Percentiles rank a stretch among this genome's conserved stretches.
phyloP scores from a whole-genome alignment of 2,797 vertebrate genomes.

The Molossus molossus region DNA sequence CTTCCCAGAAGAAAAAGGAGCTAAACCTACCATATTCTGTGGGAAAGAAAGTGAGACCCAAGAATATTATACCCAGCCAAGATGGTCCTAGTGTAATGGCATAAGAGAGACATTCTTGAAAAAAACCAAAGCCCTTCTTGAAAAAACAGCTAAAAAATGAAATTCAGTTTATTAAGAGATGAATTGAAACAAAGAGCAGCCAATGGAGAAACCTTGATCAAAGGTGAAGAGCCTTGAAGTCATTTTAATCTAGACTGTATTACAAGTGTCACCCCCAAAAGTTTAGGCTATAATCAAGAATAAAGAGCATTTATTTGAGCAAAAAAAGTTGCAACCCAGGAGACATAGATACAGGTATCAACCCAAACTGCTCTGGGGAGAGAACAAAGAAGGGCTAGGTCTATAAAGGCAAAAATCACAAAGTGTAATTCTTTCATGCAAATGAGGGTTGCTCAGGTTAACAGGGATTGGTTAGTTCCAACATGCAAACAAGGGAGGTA shows the following conservation, averaged over 20 bases:
- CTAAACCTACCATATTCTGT: neutral
- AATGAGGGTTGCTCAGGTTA: neutral
- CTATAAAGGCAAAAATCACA: neutral
- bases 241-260: constrained; percentile 20
- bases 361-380: neutral
- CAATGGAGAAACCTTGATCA: constrained; percentile 28
- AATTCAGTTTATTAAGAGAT: neutral
- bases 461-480: neutral
- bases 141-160: constrained; percentile 12
- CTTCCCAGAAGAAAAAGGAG: constrained; percentile 6
- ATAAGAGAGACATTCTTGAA: neutral
- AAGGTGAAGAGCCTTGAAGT: neutral
- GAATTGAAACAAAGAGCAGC: constrained; percentile 17
- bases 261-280: neutral
- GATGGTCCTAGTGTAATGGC: neutral
- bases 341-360: neutral
- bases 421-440: neutral
- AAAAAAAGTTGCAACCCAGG: neutral
- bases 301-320: neutral
- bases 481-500: neutral
- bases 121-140: neutral
- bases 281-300: neutral
- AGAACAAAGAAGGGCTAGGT: neutral
- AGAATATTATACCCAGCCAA: neutral
- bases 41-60: neutral